Evolutionary conservation across 2,888 invertebrate species (phyloP).

Genomic region (Uropetala carovei): DNA sequence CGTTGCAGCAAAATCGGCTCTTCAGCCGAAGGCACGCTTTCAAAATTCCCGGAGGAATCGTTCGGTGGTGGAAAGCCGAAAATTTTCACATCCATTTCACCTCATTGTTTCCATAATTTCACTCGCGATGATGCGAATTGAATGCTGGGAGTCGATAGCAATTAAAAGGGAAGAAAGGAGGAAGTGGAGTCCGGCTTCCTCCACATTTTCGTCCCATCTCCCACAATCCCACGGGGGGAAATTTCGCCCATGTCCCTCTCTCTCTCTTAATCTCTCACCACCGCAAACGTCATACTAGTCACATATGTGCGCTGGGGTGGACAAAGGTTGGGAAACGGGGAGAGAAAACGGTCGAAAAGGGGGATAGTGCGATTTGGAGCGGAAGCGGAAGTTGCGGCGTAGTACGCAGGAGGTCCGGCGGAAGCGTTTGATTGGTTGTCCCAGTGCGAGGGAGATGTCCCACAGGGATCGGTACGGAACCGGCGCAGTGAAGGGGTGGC

Average conservation of each 20-base stretch:
- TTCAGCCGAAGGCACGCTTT: neutral
- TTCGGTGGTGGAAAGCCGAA: neutral
- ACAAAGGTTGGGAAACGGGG: neutral
- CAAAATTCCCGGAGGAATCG: neutral
- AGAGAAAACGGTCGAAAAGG: neutral
- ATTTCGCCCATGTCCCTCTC: neutral
- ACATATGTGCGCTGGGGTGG: neutral
- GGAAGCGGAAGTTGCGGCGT: slow-evolving; percentile 14
- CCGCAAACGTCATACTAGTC: neutral
- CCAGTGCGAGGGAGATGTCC: neutral
- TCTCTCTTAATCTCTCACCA: neutral
- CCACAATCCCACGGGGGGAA: neutral
- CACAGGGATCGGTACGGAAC: neutral
- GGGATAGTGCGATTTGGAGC: neutral
- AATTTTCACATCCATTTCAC: neutral
- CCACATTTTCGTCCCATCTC: neutral
- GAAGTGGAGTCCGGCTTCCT: neutral
- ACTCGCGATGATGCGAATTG: neutral
- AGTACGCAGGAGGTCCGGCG: neutral
- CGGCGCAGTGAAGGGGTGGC: neutral
- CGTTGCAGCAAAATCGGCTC: neutral
- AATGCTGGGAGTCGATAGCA: slow-evolving; percentile 1
- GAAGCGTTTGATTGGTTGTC: slow-evolving; percentile 25
- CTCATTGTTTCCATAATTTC: slow-evolving; percentile 20
- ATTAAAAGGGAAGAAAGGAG: slow-evolving; percentile 16